phyloP scores from a whole-genome alignment of 2,797 vertebrate genomes.

The Lutjanus argentimaculatus region DNA sequence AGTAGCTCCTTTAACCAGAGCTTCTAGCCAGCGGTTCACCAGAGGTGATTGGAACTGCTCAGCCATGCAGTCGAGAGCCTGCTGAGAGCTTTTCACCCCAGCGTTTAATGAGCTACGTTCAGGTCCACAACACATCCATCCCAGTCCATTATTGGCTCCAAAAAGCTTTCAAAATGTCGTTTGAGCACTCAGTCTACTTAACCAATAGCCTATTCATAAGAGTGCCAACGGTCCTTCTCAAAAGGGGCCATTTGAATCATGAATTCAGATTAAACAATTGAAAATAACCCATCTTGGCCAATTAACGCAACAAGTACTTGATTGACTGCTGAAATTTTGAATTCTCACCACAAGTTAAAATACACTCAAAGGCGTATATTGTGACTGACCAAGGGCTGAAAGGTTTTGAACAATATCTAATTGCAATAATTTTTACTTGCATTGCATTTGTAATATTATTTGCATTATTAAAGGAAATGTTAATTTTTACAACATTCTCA shows the following conservation, averaged over 20 bases:
- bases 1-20: slow-evolving; percentile 55
- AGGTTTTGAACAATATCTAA: too few relatives aligned
- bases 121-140: slow-evolving; percentile 80
- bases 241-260: slow-evolving; percentile 46
- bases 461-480: too few relatives aligned
- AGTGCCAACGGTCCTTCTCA: slow-evolving; percentile 43
- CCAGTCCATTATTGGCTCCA: slow-evolving; percentile 73
- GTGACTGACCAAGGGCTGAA: background rate
- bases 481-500: too few relatives aligned
- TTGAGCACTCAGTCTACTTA: slow-evolving; percentile 73
- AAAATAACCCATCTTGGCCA: slow-evolving; percentile 24
- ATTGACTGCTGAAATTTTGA: slow-evolving; percentile 30
- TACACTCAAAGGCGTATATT: background rate
- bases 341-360: slow-evolving; percentile 1
- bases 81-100: slow-evolving; percentile 76
- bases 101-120: slow-evolving; percentile 81
- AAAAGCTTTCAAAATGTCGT: slow-evolving; percentile 79
- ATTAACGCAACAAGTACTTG: slow-evolving; percentile 1
- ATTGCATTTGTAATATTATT: too few relatives aligned
- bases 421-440: too few relatives aligned
- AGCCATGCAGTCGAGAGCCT: slow-evolving; percentile 68
- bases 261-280: slow-evolving; percentile 50
- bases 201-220: slow-evolving; percentile 71
- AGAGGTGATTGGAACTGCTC: slow-evolving; percentile 73
- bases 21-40: slow-evolving; percentile 56